These are phyloP conservation scores for Drosophila paulistorum DNA, from an alignment of 1,140 invertebrate species.

Conservation along the genomic window DNA sequence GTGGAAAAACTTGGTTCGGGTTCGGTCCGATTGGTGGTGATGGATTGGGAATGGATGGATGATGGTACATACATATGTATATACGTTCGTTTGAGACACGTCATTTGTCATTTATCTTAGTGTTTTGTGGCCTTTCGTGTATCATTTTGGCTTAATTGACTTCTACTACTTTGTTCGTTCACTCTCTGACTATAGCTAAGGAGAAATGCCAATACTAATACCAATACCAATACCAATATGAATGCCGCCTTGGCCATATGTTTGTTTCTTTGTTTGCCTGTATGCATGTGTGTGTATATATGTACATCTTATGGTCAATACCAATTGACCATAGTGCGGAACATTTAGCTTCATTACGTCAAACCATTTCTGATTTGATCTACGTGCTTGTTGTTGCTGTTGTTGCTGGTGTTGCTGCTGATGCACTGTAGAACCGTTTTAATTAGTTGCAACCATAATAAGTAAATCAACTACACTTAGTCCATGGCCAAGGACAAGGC, in stretches of 20 bases:
- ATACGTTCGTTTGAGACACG: slow-evolving; percentile 63
- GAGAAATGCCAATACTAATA: slow-evolving; percentile 7
- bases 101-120: slow-evolving; percentile 80
- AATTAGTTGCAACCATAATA: slow-evolving; percentile 80
- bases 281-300: not conserved
- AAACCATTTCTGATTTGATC: slow-evolving; percentile 60
- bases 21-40: slow-evolving; percentile 1
- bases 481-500: not conserved
- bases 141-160: slow-evolving; percentile 76
- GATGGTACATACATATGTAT: slow-evolving; percentile 4
- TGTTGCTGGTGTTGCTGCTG: slow-evolving; percentile 24
- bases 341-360: slow-evolving; percentile 81
- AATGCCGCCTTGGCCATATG: slow-evolving; percentile 39
- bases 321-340: slow-evolving; percentile 75
- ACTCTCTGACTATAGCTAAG: slow-evolving; percentile 4
- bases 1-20: not conserved
- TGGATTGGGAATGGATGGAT: slow-evolving; percentile 44
- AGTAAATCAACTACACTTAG: slow-evolving; percentile 63
- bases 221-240: no score
- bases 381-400: slow-evolving; percentile 23
- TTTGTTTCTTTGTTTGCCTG: no score
- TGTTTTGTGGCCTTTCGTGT: slow-evolving; percentile 56
- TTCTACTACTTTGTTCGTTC: slow-evolving; percentile 45
- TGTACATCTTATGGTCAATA: slow-evolving; percentile 69
- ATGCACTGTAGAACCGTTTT: slow-evolving; percentile 73